Base-by-base conservation (phyloP, 2,113 vertebrate species). In the Atlantisia rogersi region DNA sequence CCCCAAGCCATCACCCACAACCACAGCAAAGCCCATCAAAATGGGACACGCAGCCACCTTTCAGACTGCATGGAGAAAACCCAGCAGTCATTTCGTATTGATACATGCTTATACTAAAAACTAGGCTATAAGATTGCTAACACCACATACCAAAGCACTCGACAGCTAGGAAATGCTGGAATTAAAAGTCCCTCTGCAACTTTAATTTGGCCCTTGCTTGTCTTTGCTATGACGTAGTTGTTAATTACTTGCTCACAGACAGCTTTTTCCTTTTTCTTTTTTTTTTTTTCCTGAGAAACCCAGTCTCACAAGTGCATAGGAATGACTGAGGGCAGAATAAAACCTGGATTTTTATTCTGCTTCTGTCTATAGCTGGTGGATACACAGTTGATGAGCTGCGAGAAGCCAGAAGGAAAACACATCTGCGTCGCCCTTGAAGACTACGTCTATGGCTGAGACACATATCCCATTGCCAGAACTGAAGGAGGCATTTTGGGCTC, bases 1-100 rank as follows among this genome's bases (percentile, higher is more conserved):
- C 12, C 46, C 32, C 1, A 1, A 1, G 25, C 24, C 32, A 1
- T 22, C 2, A 0, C n/a, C 18, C 1, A 1, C 37, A 10, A 5
- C 52, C 0, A 15, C 50, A 26, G 52, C 15, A 12, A 24, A 32
- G 60, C 75, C 4, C 12, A 18, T 4, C 7, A 1, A 28, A 25
- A 46, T 0, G 4, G 22, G 46, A 53, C 3, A 29, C 5, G 2
- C 53, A 7, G 9, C 26, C 12, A 3, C 40, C 68, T 28, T 24
- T 1, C 22, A 5, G 19, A 5, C 67, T 2, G 14, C 11, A 2
- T 0, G 17, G 21, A 12, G 18, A 29, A 58, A 26, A 9, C 48
- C 8, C 39, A 4, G n/a, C 63, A 18, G 32, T 18, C 10, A 0
- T 8, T 46, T 7, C 8, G 3, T 0, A 5, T 56, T 5, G 22